phyloP scores from a whole-genome alignment of 2,113 vertebrate genomes.

The Stercorarius parasiticus region DNA sequence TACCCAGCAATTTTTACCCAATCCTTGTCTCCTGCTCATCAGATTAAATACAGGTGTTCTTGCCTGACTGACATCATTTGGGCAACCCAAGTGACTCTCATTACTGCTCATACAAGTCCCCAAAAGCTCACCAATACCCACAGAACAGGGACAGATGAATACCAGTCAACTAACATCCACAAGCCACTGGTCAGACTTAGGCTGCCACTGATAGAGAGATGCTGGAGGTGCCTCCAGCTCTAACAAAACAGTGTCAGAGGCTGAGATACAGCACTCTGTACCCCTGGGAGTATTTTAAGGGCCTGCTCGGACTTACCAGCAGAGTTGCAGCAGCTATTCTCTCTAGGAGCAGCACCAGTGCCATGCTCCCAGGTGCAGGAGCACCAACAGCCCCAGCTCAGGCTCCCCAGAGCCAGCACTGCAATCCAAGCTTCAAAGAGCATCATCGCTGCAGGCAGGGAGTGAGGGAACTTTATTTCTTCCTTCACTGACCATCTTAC shows the following conservation, averaged over 20 bases:
- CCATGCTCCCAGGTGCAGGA: background rate
- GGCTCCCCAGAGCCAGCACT: background rate
- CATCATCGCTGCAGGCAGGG: accelerated
- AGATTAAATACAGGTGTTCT: background rate
- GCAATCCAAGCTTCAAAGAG: background rate
- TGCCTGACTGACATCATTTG: background rate
- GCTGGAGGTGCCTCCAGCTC: background rate
- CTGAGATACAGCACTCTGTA: background rate
- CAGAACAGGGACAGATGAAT: background rate
- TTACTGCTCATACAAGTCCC: background rate
- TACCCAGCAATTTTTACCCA: background rate
- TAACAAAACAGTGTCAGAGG: background rate
- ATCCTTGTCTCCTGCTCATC: background rate
- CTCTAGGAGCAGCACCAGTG: background rate
- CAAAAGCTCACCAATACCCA: background rate
- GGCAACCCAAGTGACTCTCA: background rate
- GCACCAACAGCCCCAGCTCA: background rate
- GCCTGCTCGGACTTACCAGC: accelerated
- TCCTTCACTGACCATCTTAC: background rate
- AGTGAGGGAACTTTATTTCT: background rate
- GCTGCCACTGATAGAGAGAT: background rate
- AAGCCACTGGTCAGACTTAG: background rate
- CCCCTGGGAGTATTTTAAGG: background rate
- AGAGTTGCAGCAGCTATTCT: background rate
- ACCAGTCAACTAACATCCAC: no score